Percentiles rank a stretch among this genome's conserved stretches.
phyloP scores from a whole-genome alignment of 2,797 vertebrate species.

The Babyrousa celebensis region DNA sequence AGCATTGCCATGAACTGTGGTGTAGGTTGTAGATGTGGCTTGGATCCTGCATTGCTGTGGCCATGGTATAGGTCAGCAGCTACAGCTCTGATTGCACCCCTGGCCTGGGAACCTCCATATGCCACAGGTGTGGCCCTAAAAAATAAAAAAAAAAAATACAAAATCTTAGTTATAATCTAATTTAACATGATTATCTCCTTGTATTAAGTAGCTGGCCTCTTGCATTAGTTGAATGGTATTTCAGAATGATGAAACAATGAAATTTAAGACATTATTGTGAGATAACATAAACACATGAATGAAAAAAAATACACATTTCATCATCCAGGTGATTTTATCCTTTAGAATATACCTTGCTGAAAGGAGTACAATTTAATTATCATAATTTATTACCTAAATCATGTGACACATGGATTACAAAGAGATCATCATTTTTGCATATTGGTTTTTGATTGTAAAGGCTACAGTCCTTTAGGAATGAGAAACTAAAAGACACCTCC shows the following conservation, averaged over 20 bases:
- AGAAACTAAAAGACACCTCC: slow-evolving; percentile 43
- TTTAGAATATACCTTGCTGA: neutral
- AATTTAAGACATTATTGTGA: neutral
- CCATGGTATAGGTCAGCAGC: too few species aligned
- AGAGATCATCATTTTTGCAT: slow-evolving; percentile 32
- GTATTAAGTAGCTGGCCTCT: neutral
- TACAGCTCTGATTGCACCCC: too few species aligned
- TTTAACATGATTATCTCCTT: neutral
- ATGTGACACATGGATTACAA: neutral
- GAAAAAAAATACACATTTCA: neutral
- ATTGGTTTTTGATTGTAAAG: slow-evolving; percentile 60
- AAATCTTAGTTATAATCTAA: slow-evolving; percentile 12
- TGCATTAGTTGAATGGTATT: neutral
- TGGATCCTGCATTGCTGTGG: too few species aligned
- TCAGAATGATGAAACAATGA: neutral
- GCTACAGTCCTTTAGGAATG: slow-evolving; percentile 26
- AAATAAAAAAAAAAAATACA: neutral
- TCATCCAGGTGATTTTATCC: neutral
- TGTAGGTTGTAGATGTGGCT: too few species aligned
- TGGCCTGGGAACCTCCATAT: too few species aligned
- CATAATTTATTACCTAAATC: slow-evolving; percentile 45
- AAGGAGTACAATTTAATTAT: slow-evolving; percentile 19
- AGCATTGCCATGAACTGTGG: too few species aligned
- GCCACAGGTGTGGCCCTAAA: too few species aligned
- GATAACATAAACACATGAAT: neutral